Percentiles rank a stretch among this genome's conserved stretches.
phyloP scores from a whole-genome alignment of 2,888 invertebrate species.

The Macrophya annulata region DNA sequence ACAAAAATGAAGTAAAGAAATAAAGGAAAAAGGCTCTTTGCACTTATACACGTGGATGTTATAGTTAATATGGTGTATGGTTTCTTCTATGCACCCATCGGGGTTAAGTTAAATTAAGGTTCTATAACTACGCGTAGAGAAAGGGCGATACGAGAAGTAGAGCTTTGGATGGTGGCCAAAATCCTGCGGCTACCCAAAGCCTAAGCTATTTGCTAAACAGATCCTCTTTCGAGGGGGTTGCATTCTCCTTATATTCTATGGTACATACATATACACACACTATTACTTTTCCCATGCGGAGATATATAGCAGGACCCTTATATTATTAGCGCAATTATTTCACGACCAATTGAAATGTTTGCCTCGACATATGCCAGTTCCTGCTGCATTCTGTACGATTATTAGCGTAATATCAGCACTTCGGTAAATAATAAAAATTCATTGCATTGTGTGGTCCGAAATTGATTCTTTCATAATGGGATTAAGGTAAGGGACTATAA shows the following conservation, averaged over 20 bases:
- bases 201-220: slow-evolving; percentile 74
- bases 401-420: neutral
- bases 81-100: neutral
- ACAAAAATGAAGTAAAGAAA: neutral
- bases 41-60: neutral
- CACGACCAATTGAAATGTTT: slow-evolving; percentile 49
- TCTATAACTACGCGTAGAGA: slow-evolving; percentile 62
- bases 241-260: neutral
- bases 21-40: neutral
- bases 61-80: neutral
- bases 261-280: neutral
- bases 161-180: slow-evolving; percentile 64
- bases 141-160: slow-evolving; percentile 33
- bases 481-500: too few relatives aligned
- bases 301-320: neutral
- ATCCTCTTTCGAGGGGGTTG: slow-evolving; percentile 65
- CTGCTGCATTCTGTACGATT: neutral
- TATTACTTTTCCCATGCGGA: too few relatives aligned
- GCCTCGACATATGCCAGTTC: slow-evolving; percentile 40
- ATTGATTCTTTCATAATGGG: neutral
- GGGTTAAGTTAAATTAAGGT: neutral
- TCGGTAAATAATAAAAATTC: neutral
- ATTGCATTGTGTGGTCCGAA: too few relatives aligned
- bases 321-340: slow-evolving; percentile 26
- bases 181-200: slow-evolving; percentile 63